Evolutionary conservation across 2,113 vertebrate genomes (phyloP), one percentile per base, ranked within the genome.

Genomic region (Pithys albifrons): DNA sequence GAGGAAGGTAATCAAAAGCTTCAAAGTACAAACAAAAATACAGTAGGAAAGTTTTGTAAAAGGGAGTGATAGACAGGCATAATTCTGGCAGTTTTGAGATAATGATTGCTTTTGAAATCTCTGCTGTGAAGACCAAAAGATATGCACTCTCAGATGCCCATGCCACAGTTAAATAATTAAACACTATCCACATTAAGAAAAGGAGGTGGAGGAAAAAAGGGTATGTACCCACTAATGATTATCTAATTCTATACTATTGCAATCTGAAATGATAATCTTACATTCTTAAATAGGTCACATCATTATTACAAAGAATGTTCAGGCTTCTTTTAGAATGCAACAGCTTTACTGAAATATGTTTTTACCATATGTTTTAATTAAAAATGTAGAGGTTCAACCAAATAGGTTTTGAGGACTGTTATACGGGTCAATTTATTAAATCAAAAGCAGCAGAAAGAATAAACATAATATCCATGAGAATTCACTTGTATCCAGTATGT

Each of bases 351-450:
- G 76, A 95, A 96, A 95, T 95, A 94, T 82, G 77, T 43, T 95
- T 94, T 94, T 95, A 95, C 84, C 89, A 82, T 96, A 95, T 91
- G 86, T 69, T 92, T 93, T 92, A 95, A 96, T 95, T 95, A 91
- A 89, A 95, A 94, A 82, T 91, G 52, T 88, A 82, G 58, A 1
- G 22, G 72, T 91, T 79, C 16, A 92, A 88, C 52, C 85, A 92
- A 89, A 90, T 45, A 92, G 65, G 61, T 87, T 94, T 95, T 82
- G 80, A 91, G 20, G 74, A 76, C 58, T 95, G 76, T 78, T 62
- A 76, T 16, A 70, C 19, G 39, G 84, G 74, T 92, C 69, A 92
- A 74, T 61, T 65, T 91, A 69, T 69, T 75, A 85, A 95, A 94
- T 85, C 66, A 61, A 61, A 91, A 89, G 74, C 49, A 87, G 49